Conservation (phyloP, 2,888 invertebrate genomes). For the Cephus nigrinus region DNA sequence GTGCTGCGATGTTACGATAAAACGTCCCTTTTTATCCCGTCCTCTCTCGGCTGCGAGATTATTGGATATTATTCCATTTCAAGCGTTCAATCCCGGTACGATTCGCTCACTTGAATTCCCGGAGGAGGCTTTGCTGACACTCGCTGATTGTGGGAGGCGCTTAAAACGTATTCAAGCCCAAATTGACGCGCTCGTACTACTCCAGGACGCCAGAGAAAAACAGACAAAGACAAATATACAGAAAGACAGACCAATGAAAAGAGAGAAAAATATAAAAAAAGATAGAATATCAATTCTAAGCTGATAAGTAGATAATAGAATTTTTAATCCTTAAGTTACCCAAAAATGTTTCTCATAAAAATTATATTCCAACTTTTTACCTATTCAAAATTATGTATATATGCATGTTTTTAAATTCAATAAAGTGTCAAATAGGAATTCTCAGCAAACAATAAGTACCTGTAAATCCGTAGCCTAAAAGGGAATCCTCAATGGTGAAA, state of each 20-base stretch:
- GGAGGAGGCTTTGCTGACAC: constrained; percentile 40
- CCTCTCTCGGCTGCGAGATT: constrained; percentile 54
- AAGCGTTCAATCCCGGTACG: constrained; percentile 65
- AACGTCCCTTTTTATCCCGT: constrained; percentile 60
- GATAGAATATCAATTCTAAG: neutral
- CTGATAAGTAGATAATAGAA: neutral
- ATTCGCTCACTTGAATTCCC: constrained; percentile 62
- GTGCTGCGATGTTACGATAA: constrained; percentile 62
- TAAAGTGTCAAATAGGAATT: neutral
- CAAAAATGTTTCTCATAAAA: neutral
- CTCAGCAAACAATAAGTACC: neutral
- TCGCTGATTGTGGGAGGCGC: constrained; percentile 48
- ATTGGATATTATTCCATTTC: constrained; percentile 67
- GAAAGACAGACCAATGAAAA: neutral
- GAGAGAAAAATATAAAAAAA: neutral
- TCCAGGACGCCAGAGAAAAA: neutral
- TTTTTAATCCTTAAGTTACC: neutral
- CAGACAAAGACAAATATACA: neutral
- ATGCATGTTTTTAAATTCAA: neutral
- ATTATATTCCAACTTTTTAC: neutral
- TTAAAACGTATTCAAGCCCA: constrained; percentile 22
- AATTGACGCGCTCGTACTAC: constrained; percentile 29
- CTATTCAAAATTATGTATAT: neutral
- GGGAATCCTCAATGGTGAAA: neutral
- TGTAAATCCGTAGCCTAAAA: neutral